phyloP scores from a whole-genome alignment of 2,113 vertebrate genomes.

The Ptychochromis oligacanthus region DNA sequence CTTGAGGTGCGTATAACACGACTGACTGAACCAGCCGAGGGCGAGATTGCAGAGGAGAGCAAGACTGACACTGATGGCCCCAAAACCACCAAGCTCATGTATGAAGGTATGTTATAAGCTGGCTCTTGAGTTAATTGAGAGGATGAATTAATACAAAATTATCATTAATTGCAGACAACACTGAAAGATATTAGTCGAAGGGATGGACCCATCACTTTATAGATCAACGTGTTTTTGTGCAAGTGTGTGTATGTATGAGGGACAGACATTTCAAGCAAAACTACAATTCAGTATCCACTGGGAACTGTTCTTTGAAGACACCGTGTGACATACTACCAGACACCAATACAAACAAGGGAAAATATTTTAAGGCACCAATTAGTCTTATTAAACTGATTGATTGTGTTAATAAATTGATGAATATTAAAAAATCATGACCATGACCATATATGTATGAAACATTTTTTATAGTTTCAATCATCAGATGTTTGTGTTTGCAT shows the following conservation, averaged over 20 bases:
- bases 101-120: slow-evolving; percentile 84
- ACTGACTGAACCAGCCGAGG: slow-evolving; percentile 85
- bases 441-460: not conserved
- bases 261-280: not conserved
- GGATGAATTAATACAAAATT: not conserved
- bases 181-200: not conserved
- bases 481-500: not conserved
- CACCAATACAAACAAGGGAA: not conserved
- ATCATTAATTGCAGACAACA: not conserved
- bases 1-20: slow-evolving; percentile 91
- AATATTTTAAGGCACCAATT: not conserved
- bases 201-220: not conserved
- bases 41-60: slow-evolving; percentile 88
- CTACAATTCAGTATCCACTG: too few relatives aligned
- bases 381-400: not conserved
- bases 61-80: slow-evolving; percentile 84
- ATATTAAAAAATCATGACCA: too few relatives aligned
- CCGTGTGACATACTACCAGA: not conserved
- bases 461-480: not conserved
- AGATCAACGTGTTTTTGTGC: not conserved
- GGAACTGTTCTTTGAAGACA: not conserved
- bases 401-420: not conserved
- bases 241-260: not conserved
- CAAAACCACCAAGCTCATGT: slow-evolving; percentile 92
- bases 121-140: not conserved